Evolutionary conservation across 2,888 invertebrate species (phyloP).

Genomic region (Kryphioiulus occultus): DNA sequence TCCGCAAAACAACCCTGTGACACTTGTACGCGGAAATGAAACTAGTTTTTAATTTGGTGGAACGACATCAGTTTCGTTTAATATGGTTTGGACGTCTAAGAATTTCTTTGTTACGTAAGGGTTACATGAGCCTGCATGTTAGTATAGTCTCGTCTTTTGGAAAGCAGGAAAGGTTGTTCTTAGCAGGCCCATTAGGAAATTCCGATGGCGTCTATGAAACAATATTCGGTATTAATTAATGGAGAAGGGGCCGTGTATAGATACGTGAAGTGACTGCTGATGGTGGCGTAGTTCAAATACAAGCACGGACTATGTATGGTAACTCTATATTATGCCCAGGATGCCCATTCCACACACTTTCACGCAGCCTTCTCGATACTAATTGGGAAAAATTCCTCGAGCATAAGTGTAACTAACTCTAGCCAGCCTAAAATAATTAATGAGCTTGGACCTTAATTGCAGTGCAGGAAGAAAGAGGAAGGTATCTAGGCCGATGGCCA

Average conservation of each 20-base stretch:
- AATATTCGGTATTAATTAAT: neutral
- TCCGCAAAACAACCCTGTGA: neutral
- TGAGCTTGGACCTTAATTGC: neutral
- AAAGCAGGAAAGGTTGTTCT: neutral
- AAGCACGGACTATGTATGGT: neutral
- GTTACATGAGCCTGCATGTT: neutral
- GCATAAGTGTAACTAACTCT: neutral
- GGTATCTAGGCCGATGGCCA: neutral
- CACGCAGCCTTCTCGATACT: neutral
- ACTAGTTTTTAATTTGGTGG: neutral
- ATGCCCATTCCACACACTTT: neutral
- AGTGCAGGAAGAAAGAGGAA: neutral
- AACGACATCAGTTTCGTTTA: neutral
- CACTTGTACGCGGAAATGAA: neutral
- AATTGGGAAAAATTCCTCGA: conserved; percentile 24
- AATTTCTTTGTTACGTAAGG: neutral
- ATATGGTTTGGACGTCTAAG: neutral
- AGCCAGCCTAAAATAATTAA: neutral
- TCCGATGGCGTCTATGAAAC: neutral
- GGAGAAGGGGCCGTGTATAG: neutral
- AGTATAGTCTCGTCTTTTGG: neutral
- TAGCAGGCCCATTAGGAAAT: neutral
- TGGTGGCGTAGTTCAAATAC: neutral
- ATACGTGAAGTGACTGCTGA: neutral
- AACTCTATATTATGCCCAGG: neutral